These are phyloP conservation scores for Mareca strepera DNA, from an alignment of 2,797 vertebrate genomes.

Conservation along the genomic window DNA sequence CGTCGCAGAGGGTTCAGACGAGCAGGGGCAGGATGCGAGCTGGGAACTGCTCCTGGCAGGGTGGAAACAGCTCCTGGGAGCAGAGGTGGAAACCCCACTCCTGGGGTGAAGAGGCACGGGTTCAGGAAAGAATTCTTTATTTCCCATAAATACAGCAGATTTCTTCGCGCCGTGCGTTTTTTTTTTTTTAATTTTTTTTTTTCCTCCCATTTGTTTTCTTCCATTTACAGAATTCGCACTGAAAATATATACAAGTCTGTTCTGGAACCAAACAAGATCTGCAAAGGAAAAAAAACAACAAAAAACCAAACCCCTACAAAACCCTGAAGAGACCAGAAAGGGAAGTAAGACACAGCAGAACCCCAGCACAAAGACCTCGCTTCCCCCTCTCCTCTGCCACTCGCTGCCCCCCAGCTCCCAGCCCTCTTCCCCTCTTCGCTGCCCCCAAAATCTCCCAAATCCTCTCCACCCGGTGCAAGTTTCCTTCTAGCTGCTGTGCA, in stretches of 20 bases:
- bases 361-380: constrained; percentile 20
- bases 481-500: background rate
- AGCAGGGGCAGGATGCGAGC: background rate
- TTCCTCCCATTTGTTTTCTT: constrained; percentile 15
- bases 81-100: background rate
- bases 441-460: background rate
- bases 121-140: constrained; percentile 73
- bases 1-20: rapidly evolving
- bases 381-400: constrained; percentile 13
- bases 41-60: rapidly evolving
- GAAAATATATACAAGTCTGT: constrained; percentile 75
- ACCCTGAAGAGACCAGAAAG: constrained; percentile 68
- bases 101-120: background rate
- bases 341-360: constrained; percentile 64
- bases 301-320: constrained; percentile 55
- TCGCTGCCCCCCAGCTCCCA: background rate
- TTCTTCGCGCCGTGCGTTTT: constrained; percentile 60
- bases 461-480: background rate
- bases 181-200: constrained; percentile 31
- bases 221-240: constrained; percentile 69
- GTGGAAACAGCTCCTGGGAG: background rate
- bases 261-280: constrained; percentile 73
- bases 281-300: constrained; percentile 59
- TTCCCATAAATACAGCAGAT: constrained; percentile 78
- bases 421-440: background rate